Evolutionary conservation across 2,797 vertebrate species (phyloP).

Genomic region (Ctenosaura bakeri): DNA sequence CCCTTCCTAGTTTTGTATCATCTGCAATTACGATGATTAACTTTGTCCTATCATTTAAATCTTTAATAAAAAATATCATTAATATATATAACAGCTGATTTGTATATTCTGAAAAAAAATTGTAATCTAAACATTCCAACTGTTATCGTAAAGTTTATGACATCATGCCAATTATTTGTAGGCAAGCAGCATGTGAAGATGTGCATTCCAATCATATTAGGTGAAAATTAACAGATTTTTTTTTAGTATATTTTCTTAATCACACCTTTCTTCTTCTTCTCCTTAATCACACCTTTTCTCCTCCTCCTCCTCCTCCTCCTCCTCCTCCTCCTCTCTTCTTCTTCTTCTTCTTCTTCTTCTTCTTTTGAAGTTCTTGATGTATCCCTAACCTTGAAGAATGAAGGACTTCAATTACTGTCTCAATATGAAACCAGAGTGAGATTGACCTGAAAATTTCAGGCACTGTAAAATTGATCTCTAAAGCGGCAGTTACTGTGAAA

Average conservation of each 20-base stretch:
- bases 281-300: too few species aligned
- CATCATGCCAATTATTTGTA: neutral
- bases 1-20: too few species aligned
- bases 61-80: too few species aligned
- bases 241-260: neutral
- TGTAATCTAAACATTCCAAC: neutral
- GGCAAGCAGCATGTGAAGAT: neutral
- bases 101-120: too few species aligned
- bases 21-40: too few species aligned
- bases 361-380: neutral
- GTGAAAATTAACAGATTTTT: neutral
- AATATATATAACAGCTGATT: too few species aligned
- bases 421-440: neutral
- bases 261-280: neutral
- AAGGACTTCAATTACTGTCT: neutral
- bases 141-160: neutral
- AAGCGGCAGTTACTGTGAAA: neutral
- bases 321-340: too few species aligned
- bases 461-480: neutral
- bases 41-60: too few species aligned
- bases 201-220: too few species aligned
- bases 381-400: neutral
- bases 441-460: neutral
- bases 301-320: too few species aligned
- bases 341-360: too few species aligned